Conservation (phyloP, 1,140 invertebrate genomes). For the Epicauta chinensis region DNA sequence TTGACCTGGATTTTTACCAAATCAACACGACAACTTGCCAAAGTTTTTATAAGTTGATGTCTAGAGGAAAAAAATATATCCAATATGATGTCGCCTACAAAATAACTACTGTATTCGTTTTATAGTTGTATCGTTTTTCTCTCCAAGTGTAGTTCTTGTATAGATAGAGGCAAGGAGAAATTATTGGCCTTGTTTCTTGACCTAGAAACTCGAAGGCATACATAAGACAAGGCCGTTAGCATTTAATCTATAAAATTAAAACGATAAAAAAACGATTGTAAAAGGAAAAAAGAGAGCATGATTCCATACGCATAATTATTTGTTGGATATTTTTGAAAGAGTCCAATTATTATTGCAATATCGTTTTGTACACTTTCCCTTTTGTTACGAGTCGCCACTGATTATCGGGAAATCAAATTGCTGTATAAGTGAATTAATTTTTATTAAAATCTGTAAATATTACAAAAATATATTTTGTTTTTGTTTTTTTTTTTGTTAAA, state of each 20-base stretch:
- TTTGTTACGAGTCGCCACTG: not conserved
- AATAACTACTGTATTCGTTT: constrained; percentile 24
- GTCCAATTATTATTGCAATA: not conserved
- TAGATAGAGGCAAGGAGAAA: constrained; percentile 34
- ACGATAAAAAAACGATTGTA: too few relatives aligned
- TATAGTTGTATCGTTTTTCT: constrained; percentile 1
- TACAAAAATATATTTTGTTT: too few relatives aligned
- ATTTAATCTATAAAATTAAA: constrained; percentile 19
- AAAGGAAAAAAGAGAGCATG: constrained; percentile 33
- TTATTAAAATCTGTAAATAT: too few relatives aligned
- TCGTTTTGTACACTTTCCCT: constrained; percentile 5
- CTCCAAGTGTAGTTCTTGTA: constrained; percentile 9
- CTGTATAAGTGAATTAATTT: too few relatives aligned
- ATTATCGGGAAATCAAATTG: too few relatives aligned
- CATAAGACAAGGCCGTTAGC: constrained; percentile 37
- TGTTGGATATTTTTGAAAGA: too few relatives aligned
- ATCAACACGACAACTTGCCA: too few relatives aligned
- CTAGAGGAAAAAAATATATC: too few relatives aligned
- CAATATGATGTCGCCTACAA: constrained; percentile 10
- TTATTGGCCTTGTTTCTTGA: constrained; percentile 43
- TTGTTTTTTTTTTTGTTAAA: too few relatives aligned
- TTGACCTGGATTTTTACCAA: too few relatives aligned
- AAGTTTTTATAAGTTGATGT: too few relatives aligned
- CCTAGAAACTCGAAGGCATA: constrained; percentile 41
- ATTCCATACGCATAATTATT: constrained; percentile 21